phyloP scores from a whole-genome alignment of 2,888 invertebrate genomes.

The Euspilapteryx auroguttella region DNA sequence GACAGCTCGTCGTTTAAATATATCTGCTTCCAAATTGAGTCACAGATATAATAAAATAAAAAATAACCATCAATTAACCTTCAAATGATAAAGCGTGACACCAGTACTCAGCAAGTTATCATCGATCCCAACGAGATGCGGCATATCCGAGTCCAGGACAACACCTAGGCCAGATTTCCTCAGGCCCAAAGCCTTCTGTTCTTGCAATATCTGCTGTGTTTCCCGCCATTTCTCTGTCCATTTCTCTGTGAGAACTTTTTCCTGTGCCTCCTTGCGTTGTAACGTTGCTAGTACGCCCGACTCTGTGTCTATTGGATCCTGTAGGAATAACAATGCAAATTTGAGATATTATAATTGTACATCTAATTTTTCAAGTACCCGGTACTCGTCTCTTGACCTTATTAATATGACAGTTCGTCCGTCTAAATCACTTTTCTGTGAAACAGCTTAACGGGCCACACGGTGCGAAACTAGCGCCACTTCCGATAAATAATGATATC shows the following conservation, averaged over 20 bases:
- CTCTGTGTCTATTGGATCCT: conserved; percentile 58
- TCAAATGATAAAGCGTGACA: conserved; percentile 87
- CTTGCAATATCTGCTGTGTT: conserved; percentile 84
- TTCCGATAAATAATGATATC: too few relatives aligned
- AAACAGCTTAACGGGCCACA: too few relatives aligned
- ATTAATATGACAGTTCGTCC: too few relatives aligned
- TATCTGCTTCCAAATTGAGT: too few relatives aligned
- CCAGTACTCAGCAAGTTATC: conserved; percentile 89
- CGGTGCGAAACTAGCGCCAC: too few relatives aligned
- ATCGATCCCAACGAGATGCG: conserved; percentile 90
- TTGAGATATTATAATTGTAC: not conserved
- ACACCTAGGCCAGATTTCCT: conserved; percentile 88
- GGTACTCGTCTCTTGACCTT: too few relatives aligned
- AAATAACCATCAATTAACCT: conserved; percentile 59
- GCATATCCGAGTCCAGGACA: conserved; percentile 87
- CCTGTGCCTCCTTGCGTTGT: conserved; percentile 88
- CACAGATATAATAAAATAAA: too few relatives aligned
- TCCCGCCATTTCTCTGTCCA: conserved; percentile 95
- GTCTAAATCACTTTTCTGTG: too few relatives aligned
- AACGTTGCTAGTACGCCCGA: conserved; percentile 77
- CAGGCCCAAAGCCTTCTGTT: conserved; percentile 84
- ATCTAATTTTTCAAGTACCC: too few relatives aligned
- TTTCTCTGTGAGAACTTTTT: conserved; percentile 86
- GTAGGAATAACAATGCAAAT: conserved; percentile 7
- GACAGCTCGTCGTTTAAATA: too few relatives aligned